Evolutionary conservation across 2,113 vertebrate species (phyloP).

Genomic region (Pholis gunnellus): DNA sequence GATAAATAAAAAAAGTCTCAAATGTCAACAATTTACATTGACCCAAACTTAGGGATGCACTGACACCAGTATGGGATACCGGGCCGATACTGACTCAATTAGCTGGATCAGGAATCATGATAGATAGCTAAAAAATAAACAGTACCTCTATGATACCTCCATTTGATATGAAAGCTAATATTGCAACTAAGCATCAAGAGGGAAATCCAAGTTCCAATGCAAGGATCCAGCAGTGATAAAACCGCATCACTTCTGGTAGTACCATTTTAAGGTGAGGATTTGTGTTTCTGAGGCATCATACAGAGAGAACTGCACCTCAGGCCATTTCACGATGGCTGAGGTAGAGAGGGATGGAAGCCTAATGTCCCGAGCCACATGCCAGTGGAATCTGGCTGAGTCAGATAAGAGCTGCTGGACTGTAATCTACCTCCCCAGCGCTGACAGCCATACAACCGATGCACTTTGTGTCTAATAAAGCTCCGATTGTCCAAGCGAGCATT

Average conservation of each 20-base stretch:
- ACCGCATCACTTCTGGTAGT: not conserved
- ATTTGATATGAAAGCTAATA: not conserved
- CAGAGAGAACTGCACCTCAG: conserved; percentile 14
- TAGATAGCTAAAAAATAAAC: not conserved
- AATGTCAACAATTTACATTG: too few relatives aligned
- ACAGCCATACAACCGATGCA: conserved; percentile 38
- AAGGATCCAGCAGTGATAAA: not conserved
- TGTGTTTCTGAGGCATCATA: not conserved
- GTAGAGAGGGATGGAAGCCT: conserved; percentile 48
- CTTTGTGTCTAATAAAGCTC: conserved; percentile 41
- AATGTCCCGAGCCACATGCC: conserved; percentile 43
- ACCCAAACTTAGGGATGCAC: too few relatives aligned
- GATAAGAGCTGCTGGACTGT: conserved; percentile 60
- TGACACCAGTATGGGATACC: too few relatives aligned
- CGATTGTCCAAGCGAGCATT: conserved; percentile 24
- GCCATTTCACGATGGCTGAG: conserved; percentile 29
- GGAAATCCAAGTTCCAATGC: not conserved
- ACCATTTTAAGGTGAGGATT: not conserved
- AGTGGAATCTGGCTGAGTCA: conserved; percentile 59
- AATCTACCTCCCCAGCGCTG: conserved; percentile 40
- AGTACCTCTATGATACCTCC: not conserved
- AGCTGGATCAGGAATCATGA: too few relatives aligned
- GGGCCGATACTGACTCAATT: too few relatives aligned
- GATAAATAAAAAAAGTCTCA: too few relatives aligned
- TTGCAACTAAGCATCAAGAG: not conserved